Evolutionary conservation across 2,797 vertebrate species (phyloP), one percentile per base, ranked within the genome.

Genomic region (Linurgus olivaceus): DNA sequence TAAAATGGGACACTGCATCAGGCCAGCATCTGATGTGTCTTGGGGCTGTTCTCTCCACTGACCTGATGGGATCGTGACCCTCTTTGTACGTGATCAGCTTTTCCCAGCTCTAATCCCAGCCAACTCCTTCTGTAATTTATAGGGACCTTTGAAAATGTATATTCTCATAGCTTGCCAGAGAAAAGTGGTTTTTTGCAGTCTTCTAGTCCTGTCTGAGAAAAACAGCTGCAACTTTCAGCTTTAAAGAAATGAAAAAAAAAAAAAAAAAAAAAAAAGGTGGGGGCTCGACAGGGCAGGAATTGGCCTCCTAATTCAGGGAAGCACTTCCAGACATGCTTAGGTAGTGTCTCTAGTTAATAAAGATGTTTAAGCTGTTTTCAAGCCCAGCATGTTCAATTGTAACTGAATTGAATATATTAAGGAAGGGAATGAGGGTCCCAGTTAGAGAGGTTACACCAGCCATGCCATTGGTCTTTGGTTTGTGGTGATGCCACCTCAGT

Each of bases 41-140:
- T 87, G 91, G 33, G 78, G 79, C 91, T 92, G 87, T 77, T 92
- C 81, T 93, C 91, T 92, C 48, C 78, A 65, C 78, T 91, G 94
- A 88, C 95, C 93, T 94, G 91, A 95, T 95, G 89, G 95, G 95
- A 94, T 96, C 81, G 0, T 55, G 95, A 94, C 89, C 94, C 73
- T 90, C 86, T 74, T 80, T 92, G 89, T 95, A 88, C 42, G 65
- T 94, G 91, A 96, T 89, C 89, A 81, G 84, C 92, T 96, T 95
- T 92, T 74, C 70, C 62, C 54, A 6, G 72, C 74, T 94, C 91
- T 96, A 94, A 94, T 94, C 92, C 82, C 73, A 2, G 8, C 85
- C 87, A 90, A 9, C 66, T 90, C 82, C 58, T 72, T 58, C 50
- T 0, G 76, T 91, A 92, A 93, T 96, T 94, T 91, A 61, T 68